phyloP scores from a whole-genome alignment of 2,113 vertebrate genomes.

The Haplochromis burtoni region DNA sequence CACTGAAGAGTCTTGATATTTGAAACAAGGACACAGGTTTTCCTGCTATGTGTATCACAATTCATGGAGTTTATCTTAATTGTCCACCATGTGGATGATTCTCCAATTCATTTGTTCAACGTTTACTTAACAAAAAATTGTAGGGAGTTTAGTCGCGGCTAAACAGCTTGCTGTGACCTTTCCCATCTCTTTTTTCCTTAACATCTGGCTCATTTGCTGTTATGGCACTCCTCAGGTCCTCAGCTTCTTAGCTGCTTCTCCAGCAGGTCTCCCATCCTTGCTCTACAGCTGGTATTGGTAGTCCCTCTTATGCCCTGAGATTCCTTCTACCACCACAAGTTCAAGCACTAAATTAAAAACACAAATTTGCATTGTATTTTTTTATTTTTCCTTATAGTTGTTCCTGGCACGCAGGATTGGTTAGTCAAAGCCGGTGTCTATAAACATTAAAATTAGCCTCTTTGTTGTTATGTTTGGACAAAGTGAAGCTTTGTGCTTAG shows the following conservation, averaged over 20 bases:
- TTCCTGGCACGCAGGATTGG: rapidly evolving
- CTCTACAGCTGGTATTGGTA: neutral
- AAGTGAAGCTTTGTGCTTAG: neutral
- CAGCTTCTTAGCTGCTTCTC: neutral
- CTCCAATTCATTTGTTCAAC: neutral
- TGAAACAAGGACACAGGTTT: neutral
- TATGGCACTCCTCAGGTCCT: neutral
- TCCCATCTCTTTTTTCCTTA: neutral
- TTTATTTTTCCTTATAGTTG: neutral
- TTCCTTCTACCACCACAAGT: neutral
- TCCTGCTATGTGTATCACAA: neutral
- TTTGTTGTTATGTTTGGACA: neutral
- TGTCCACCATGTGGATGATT: neutral
- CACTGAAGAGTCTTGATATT: neutral
- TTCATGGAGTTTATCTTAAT: neutral
- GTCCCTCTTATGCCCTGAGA: neutral
- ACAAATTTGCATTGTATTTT: neutral
- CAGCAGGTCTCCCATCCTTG: neutral
- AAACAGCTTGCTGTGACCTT: neutral
- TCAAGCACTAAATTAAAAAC: neutral
- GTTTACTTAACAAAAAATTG: neutral
- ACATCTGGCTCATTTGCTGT: neutral
- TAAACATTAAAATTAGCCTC: neutral
- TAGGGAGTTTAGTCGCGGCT: rapidly evolving
- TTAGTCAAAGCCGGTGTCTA: neutral